Evolutionary conservation across 2,888 invertebrate species (phyloP).

Genomic region (Eupsilia transversa): DNA sequence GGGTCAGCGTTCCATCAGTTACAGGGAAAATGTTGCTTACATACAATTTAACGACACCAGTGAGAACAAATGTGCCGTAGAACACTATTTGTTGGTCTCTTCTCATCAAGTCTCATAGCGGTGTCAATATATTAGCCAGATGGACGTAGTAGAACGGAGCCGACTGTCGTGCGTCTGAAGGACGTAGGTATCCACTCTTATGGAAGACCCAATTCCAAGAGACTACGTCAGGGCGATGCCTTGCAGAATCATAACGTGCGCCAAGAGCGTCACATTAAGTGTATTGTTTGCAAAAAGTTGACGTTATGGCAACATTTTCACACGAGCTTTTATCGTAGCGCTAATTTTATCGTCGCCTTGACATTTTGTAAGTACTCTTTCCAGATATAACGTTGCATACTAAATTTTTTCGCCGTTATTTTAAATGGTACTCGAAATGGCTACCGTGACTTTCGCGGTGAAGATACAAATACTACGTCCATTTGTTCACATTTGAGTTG

Average conservation of each 20-base stretch:
- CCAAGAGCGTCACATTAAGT: background rate
- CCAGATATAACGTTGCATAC: constrained; percentile 27
- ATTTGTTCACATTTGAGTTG: constrained; percentile 33
- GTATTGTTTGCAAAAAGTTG: background rate
- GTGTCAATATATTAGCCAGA: background rate
- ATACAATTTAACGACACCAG: background rate
- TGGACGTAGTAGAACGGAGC: background rate
- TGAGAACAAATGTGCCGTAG: background rate
- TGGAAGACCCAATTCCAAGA: background rate
- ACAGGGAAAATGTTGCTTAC: background rate
- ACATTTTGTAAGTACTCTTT: constrained; percentile 38
- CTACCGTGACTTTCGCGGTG: constrained; percentile 22
- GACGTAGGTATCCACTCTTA: background rate
- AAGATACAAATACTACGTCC: constrained; percentile 24
- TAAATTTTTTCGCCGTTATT: constrained; percentile 22
- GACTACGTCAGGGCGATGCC: background rate
- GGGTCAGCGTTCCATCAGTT: constrained; percentile 5
- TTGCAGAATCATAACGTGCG: background rate
- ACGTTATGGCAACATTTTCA: constrained; percentile 1
- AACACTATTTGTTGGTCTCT: background rate
- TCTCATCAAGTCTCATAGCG: background rate
- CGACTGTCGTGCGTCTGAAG: background rate
- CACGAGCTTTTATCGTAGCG: constrained; percentile 21
- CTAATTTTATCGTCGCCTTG: constrained; percentile 32
- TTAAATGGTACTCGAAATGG: constrained; percentile 29